Conservation (phyloP, 2,113 vertebrate genomes). For the Ovis canadensis region DNA sequence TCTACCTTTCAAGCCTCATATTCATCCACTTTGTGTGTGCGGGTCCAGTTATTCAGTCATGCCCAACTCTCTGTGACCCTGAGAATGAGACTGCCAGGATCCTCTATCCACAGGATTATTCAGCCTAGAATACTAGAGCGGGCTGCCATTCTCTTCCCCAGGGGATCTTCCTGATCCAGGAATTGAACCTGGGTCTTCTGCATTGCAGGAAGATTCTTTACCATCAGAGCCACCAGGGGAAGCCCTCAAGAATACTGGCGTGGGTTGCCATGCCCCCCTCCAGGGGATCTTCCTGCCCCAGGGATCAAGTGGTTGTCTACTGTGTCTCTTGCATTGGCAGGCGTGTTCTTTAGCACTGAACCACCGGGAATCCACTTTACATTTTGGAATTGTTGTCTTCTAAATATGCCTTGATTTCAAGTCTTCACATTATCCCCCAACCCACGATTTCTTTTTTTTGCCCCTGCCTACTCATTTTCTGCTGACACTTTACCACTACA, state of each 20-base stretch:
- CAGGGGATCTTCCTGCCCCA: not conserved
- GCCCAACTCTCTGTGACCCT: not conserved
- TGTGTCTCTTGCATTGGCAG: not conserved
- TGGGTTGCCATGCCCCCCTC: not conserved
- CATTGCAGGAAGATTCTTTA: not conserved
- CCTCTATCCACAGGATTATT: not conserved
- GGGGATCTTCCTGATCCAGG: not conserved
- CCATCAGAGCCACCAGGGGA: not conserved
- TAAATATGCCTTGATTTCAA: not conserved
- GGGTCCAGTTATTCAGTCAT: not conserved
- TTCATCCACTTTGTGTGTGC: not conserved
- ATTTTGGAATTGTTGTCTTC: not conserved
- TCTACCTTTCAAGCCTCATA: not conserved
- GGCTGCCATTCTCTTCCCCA: not conserved
- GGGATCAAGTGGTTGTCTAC: not conserved
- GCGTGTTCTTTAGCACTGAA: fast-evolving
- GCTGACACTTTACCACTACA: not conserved
- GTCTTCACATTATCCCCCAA: not conserved
- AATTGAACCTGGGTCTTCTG: fast-evolving
- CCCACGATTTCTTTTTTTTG: not conserved
- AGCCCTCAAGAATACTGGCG: not conserved
- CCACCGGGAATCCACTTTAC: not conserved
- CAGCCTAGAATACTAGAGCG: not conserved
- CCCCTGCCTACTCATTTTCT: not conserved
- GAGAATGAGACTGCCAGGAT: not conserved